Base-by-base conservation (phyloP, 2,113 vertebrate genomes). In the Panthera tigris region DNA sequence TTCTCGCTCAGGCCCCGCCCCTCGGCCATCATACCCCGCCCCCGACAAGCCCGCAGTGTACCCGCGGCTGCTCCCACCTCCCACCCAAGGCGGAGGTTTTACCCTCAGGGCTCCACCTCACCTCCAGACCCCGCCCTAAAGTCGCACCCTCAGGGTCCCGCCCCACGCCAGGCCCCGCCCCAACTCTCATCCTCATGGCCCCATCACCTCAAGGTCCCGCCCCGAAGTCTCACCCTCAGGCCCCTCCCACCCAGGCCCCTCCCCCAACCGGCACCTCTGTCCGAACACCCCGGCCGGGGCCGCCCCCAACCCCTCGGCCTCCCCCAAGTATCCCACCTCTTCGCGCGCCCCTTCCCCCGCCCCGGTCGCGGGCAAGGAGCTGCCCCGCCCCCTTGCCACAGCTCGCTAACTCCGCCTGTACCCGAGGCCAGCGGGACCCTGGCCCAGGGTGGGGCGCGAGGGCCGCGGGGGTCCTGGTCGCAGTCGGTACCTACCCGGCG, bases 401-500 rank as follows among this genome's bases (percentile, higher is more conserved):
- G 93, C 88, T 81, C 68, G 27, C 48, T 29, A 48, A 89, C 71
- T 69, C 92, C 96, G 73, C 96, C 87, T 65, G 97, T 68, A 29
- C 93, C 83, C 76, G 65, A 74, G 41, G 80, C 66, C 88, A 10
- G 88, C 48, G 31, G 66, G 95, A 84, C 65, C 83, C 74, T 25
- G 8, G 89, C 80, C 50, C 50, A 36, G 88, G 76, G 73, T 52
- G 92, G 82, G 68, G n/a, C 69, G 71, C 65, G 39, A 66, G 45
- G 78, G 85, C 15, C 50, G 3, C 86, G 13, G 86, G 74, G 84
- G 65, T 73, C 71, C 69, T 16, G 48, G 69, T 69, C 63, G 39
- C 92, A 0, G 91, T 86, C 74, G 8, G 74, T 85, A 97, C 97
- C 96, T 96, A 98, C 98, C 98, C 36, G 98, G 97, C 48, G 96